These are phyloP conservation scores for Chaenocephalus aceratus DNA, from an alignment of 2,113 vertebrate species.

Conservation along the genomic window DNA sequence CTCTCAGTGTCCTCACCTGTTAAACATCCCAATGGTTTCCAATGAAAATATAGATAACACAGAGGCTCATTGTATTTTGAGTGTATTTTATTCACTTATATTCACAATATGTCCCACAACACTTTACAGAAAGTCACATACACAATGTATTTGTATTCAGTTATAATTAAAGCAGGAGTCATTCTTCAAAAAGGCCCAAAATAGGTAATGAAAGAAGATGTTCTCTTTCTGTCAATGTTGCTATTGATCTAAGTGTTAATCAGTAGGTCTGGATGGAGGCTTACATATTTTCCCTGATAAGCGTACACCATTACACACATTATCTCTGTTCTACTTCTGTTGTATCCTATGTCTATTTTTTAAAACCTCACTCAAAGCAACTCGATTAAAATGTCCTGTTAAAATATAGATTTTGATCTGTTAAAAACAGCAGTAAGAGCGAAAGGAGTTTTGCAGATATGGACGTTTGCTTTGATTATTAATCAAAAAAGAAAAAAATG, in stretches of 20 bases:
- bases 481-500: not conserved
- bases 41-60: constrained; percentile 18
- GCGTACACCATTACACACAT: not conserved
- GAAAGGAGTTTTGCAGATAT: not conserved
- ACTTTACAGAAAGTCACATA: not conserved
- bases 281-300: not conserved
- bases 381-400: not conserved
- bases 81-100: constrained; percentile 30
- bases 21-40: not conserved
- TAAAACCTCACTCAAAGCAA: not conserved
- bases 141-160: not conserved
- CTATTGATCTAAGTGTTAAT: not conserved
- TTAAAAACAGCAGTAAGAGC: not conserved
- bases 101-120: not conserved
- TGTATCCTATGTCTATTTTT: not conserved
- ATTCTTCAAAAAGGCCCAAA: not conserved
- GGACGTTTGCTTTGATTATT: not conserved
- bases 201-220: constrained; percentile 1
- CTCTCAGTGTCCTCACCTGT: constrained; percentile 11
- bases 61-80: not conserved
- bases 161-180: not conserved
- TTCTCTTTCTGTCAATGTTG: not conserved
- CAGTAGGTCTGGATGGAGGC: not conserved
- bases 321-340: not conserved
- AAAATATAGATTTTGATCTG: not conserved